These are phyloP conservation scores for Callimorpha dominula DNA, from an alignment of 2,888 invertebrate species.

Conservation along the genomic window DNA sequence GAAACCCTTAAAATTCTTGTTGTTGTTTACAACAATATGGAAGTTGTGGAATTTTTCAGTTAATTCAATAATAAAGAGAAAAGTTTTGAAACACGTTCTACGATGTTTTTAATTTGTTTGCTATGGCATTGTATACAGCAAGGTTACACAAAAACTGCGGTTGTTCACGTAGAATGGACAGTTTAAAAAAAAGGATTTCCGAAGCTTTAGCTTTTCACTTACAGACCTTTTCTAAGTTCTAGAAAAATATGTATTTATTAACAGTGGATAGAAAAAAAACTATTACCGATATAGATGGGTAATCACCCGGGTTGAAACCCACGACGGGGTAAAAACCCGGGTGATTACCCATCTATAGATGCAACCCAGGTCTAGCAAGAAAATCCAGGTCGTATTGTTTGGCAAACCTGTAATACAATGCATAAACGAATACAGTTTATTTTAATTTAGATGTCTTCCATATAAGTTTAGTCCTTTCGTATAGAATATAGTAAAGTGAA, in stretches of 20 bases:
- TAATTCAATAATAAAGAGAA: conserved; percentile 29
- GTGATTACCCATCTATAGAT: too few relatives aligned
- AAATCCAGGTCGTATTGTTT: too few relatives aligned
- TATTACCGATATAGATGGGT: too few relatives aligned
- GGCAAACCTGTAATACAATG: too few relatives aligned
- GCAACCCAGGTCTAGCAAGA: too few relatives aligned
- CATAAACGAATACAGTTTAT: too few relatives aligned
- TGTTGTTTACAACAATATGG: conserved; percentile 20
- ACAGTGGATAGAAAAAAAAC: not conserved
- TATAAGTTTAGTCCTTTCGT: not conserved
- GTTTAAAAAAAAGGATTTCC: too few relatives aligned
- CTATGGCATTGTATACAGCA: conserved; percentile 49
- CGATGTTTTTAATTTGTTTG: conserved; percentile 40
- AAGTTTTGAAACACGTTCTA: conserved; percentile 39
- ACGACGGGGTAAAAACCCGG: too few relatives aligned
- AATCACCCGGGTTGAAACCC: too few relatives aligned
- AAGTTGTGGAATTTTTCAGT: conserved; percentile 25
- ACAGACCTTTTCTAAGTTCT: not conserved
- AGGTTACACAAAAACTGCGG: conserved; percentile 32
- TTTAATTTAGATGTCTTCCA: not conserved
- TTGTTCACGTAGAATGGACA: conserved; percentile 5
- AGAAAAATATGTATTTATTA: not conserved
- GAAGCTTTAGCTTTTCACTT: too few relatives aligned
- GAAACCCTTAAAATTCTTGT: conserved; percentile 25
- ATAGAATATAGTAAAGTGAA: not conserved